Evolutionary conservation across 2,113 vertebrate species (phyloP).

Genomic region (Chionis minor): DNA sequence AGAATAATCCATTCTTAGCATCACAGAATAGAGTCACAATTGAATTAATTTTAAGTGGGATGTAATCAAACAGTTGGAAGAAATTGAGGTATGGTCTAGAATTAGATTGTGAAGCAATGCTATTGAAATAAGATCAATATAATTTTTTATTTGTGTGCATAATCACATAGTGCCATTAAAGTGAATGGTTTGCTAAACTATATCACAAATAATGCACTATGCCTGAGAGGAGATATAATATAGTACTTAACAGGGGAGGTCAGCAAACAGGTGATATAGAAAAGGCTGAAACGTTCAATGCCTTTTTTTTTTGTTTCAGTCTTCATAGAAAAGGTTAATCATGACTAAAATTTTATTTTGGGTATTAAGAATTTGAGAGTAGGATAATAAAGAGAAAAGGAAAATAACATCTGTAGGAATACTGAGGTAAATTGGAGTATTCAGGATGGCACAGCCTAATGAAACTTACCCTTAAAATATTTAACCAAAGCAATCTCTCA

Average conservation of each 20-base stretch:
- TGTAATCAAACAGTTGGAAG: neutral
- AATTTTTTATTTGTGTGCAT: neutral
- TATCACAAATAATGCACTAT: neutral
- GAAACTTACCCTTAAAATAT: neutral
- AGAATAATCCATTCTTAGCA: neutral
- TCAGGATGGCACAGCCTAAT: neutral
- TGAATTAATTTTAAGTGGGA: neutral
- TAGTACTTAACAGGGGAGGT: neutral
- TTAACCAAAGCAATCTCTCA: neutral
- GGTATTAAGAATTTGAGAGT: neutral
- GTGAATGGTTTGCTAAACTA: neutral
- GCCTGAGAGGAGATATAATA: neutral
- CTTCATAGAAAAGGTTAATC: neutral
- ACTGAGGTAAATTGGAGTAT: neutral
- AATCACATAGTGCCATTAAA: neutral
- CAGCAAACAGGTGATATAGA: neutral
- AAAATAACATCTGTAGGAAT: neutral
- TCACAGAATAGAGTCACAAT: neutral
- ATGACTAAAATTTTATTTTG: neutral
- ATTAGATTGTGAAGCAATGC: neutral
- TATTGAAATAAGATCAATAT: neutral
- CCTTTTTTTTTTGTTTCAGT: neutral
- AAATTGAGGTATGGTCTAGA: neutral
- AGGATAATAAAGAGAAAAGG: neutral
- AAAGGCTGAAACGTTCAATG: neutral